phyloP scores from a whole-genome alignment of 2,113 vertebrate species.

The Herpailurus yagouaroundi region DNA sequence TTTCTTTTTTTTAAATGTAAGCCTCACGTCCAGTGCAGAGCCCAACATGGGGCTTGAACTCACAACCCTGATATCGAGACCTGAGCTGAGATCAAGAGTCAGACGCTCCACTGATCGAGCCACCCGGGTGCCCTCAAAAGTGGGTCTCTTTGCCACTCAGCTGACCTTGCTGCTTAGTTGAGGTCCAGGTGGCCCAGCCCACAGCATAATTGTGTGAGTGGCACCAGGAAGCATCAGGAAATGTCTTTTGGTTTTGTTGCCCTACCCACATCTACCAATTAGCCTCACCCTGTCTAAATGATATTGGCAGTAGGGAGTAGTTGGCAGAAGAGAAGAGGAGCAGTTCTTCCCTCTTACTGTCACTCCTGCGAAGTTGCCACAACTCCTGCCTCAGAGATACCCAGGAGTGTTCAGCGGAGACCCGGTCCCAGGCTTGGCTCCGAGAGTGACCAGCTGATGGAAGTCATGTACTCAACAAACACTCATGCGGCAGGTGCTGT shows the following conservation, averaged over 20 bases:
- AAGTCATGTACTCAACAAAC: background rate
- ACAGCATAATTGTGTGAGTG: background rate
- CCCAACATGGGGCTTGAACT: too few relatives aligned
- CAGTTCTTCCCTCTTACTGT: background rate
- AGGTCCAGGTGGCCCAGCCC: background rate
- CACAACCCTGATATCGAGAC: too few relatives aligned
- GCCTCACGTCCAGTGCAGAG: too few relatives aligned
- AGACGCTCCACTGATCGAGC: too few relatives aligned
- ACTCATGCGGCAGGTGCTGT: fast-evolving
- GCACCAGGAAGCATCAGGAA: background rate
- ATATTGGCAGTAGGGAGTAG: background rate
- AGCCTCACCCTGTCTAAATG: background rate
- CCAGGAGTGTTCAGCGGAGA: background rate
- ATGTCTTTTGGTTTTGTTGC: background rate
- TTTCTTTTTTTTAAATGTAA: background rate
- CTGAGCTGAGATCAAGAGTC: too few relatives aligned
- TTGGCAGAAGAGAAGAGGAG: background rate
- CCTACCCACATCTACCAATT: background rate
- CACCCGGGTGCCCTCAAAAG: too few relatives aligned
- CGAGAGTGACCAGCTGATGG: background rate
- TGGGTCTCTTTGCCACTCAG: background rate
- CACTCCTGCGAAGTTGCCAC: background rate
- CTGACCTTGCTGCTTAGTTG: background rate
- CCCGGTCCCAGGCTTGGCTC: background rate
- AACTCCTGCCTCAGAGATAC: background rate